These are phyloP conservation scores for Pristionchus pacificus DNA, from an alignment of 1,140 invertebrate species.

Conservation along the genomic window DNA sequence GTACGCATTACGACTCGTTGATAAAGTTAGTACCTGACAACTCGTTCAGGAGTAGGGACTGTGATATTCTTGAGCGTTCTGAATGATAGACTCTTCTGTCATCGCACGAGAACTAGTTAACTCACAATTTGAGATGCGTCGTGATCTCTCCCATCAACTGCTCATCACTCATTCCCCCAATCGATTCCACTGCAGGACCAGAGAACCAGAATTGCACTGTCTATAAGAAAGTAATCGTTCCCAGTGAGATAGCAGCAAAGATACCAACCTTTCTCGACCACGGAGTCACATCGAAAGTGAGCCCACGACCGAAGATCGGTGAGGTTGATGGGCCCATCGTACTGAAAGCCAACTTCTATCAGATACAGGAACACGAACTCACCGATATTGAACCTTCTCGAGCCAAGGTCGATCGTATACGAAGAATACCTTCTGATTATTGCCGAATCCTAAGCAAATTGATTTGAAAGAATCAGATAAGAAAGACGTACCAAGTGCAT, in stretches of 20 bases:
- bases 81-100: too few species aligned
- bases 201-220: too few species aligned
- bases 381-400: neutral
- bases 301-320: too few species aligned
- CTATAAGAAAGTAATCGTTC: too few species aligned
- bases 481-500: too few species aligned
- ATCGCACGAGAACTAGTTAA: too few species aligned
- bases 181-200: too few species aligned
- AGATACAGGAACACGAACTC: neutral
- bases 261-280: constrained; percentile 14
- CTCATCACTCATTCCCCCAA: too few species aligned
- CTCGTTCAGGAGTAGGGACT: neutral
- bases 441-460: constrained; percentile 16
- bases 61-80: neutral
- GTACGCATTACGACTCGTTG: neutral
- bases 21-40: constrained; percentile 4
- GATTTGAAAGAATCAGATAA: too few species aligned
- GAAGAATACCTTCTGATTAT: constrained; percentile 17
- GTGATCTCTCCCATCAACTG: too few species aligned
- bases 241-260: constrained; percentile 1
- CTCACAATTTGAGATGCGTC: too few species aligned
- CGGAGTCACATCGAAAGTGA: constrained; percentile 6
- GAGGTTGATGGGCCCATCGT: too few species aligned
- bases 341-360: neutral
- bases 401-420: constrained; percentile 13